Conservation (phyloP, 2,113 vertebrate genomes). For the Sula dactylatra region DNA sequence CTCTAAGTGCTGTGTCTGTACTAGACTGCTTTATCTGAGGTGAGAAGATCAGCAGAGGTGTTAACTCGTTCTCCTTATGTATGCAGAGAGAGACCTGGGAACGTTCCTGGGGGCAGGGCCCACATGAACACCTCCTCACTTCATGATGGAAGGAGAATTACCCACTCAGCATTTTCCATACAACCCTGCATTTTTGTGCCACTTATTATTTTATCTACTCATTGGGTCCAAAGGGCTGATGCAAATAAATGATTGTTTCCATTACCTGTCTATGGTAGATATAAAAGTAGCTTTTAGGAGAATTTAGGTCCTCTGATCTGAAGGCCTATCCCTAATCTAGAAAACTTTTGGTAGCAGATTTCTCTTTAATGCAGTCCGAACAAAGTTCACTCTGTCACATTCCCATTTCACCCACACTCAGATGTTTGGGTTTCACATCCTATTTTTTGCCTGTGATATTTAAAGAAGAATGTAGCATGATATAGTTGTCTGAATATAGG, state of each 20-base stretch:
- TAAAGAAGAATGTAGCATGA: not conserved
- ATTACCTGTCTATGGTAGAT: not conserved
- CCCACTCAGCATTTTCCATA: not conserved
- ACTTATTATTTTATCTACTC: not conserved
- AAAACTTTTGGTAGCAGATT: not conserved
- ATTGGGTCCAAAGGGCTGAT: not conserved
- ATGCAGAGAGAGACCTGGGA: not conserved
- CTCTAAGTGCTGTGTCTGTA: not conserved
- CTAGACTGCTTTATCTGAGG: not conserved
- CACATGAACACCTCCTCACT: not conserved
- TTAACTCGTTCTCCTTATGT: fast-evolving
- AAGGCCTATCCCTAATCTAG: not conserved
- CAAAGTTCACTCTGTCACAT: not conserved
- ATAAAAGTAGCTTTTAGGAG: not conserved
- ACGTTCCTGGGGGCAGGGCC: not conserved
- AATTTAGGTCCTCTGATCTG: not conserved
- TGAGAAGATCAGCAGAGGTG: not conserved
- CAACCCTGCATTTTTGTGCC: not conserved
- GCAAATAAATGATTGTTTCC: not conserved
- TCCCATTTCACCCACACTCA: not conserved
- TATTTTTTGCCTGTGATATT: not conserved
- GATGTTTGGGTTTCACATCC: not conserved
- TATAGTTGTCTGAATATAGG: not conserved
- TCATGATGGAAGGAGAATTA: not conserved
- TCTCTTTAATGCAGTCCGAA: not conserved